Percentiles rank a stretch among this genome's conserved stretches.
phyloP scores from a whole-genome alignment of 2,113 vertebrate genomes.

The Mesembrinibis cayennensis region DNA sequence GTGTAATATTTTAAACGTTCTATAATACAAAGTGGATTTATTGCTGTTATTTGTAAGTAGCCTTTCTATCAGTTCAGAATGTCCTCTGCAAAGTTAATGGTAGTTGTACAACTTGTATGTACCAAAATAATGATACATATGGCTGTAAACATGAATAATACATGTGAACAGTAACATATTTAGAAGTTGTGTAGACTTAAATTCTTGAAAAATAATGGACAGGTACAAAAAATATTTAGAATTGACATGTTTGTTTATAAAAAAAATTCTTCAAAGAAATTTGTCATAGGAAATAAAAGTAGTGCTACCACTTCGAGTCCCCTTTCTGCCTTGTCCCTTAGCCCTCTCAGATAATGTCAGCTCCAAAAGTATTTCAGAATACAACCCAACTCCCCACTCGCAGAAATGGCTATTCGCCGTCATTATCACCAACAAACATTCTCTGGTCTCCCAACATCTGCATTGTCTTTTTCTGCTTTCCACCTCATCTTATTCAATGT shows the following conservation, averaged over 20 bases:
- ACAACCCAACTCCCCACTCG: neutral
- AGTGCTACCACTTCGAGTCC: neutral
- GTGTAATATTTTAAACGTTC: neutral
- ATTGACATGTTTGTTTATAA: neutral
- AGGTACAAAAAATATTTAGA: neutral
- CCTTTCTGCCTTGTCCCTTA: neutral
- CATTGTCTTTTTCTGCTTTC: neutral
- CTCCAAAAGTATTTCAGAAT: neutral
- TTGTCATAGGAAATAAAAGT: neutral
- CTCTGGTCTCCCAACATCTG: neutral
- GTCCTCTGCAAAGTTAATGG: neutral
- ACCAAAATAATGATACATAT: neutral
- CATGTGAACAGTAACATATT: neutral
- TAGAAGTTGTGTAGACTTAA: neutral
- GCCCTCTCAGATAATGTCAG: neutral
- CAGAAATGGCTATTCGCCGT: neutral
- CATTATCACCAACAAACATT: neutral
- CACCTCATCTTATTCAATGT: neutral
- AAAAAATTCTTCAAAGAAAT: neutral
- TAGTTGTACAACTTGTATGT: neutral
- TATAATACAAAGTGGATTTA: neutral
- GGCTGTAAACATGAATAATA: neutral
- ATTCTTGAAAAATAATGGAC: neutral
- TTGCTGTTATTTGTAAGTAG: neutral
- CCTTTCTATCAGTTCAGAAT: neutral